Percentiles rank a stretch among this genome's conserved stretches.
These are phyloP conservation scores for Drosophila nigrodunni DNA, from an alignment of 1,140 invertebrate species.

Conservation along the genomic window DNA sequence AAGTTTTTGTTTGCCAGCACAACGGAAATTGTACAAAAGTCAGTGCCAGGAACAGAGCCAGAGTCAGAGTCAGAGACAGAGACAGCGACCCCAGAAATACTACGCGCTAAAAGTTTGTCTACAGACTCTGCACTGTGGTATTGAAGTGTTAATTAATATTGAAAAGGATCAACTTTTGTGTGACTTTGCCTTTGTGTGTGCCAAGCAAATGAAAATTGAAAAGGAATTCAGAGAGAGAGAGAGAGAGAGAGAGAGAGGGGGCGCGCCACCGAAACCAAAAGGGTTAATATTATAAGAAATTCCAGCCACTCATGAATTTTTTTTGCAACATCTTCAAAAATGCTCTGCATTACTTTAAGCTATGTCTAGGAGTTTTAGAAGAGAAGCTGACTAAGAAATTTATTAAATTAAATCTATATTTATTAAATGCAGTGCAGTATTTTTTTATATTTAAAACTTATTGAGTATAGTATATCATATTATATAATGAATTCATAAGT, in stretches of 20 bases:
- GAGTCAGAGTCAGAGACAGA: constrained; percentile 5
- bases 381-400: neutral
- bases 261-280: neutral
- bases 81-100: constrained; percentile 35
- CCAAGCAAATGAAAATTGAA: constrained; percentile 62
- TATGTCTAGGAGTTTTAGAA: neutral
- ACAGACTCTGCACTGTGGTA: constrained; percentile 63
- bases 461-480: neutral
- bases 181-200: constrained; percentile 60
- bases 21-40: constrained; percentile 73
- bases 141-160: constrained; percentile 84
- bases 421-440: neutral
- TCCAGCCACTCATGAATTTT: constrained; percentile 29
- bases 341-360: constrained; percentile 4
- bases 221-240: constrained; percentile 48
- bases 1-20: constrained; percentile 64
- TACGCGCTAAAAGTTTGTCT: constrained; percentile 70
- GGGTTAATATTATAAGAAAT: constrained; percentile 16
- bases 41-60: constrained; percentile 46
- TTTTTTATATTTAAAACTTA: neutral
- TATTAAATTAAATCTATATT: neutral
- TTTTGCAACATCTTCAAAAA: neutral
- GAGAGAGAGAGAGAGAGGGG: neutral
- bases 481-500: neutral
- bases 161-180: constrained; percentile 82